Percentiles rank a stretch among this genome's conserved stretches.
Evolutionary conservation across 2,888 invertebrate genomes (phyloP).

Genomic region (Eretmocerus hayati): DNA sequence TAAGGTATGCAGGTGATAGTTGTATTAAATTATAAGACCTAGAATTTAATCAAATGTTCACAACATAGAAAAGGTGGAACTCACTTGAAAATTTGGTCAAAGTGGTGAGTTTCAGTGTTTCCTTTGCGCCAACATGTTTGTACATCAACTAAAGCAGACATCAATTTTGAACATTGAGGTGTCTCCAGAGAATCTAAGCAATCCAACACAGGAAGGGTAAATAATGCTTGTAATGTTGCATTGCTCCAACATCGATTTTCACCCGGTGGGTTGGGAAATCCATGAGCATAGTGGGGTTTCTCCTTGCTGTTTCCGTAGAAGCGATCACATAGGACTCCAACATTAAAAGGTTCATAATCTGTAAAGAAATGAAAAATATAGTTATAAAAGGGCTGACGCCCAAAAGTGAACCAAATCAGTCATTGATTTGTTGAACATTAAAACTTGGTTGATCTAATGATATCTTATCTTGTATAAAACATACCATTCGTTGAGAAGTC

Average conservation of each 20-base stretch:
- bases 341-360: slow-evolving; percentile 18
- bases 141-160: slow-evolving; percentile 28
- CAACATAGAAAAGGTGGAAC: slow-evolving; percentile 15
- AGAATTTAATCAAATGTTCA: not conserved
- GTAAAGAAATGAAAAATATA: not conserved
- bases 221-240: slow-evolving; percentile 36
- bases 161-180: slow-evolving; percentile 28
- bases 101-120: slow-evolving; percentile 23
- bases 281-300: slow-evolving; percentile 30
- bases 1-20: too few species aligned
- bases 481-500: not conserved
- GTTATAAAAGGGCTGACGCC: not conserved
- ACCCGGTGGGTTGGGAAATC: slow-evolving; percentile 40
- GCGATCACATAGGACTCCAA: slow-evolving; percentile 13
- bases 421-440: too few species aligned
- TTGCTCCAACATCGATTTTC: slow-evolving; percentile 41
- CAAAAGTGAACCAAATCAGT: too few species aligned
- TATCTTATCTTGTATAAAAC: not conserved
- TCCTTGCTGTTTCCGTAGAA: slow-evolving; percentile 11
- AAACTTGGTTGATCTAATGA: not conserved
- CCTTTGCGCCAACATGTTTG: slow-evolving; percentile 32
- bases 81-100: slow-evolving; percentile 30
- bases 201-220: slow-evolving; percentile 33
- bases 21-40: not conserved
- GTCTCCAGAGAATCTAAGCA: slow-evolving; percentile 25